Evolutionary conservation across 2,797 vertebrate genomes (phyloP).

Genomic region (Melanotaenia nigrans): DNA sequence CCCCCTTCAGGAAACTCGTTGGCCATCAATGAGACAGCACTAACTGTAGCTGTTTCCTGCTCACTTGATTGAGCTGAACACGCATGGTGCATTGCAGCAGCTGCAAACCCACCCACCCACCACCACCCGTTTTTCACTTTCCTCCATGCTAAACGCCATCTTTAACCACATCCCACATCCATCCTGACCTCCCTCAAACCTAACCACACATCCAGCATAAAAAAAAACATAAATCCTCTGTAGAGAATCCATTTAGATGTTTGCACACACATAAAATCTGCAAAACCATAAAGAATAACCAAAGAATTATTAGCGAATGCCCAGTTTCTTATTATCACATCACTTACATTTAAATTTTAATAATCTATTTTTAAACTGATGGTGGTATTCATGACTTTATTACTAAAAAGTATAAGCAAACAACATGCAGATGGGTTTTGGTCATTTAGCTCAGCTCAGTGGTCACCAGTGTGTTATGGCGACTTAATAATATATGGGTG

Average conservation of each 20-base stretch:
- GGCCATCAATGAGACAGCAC: conserved; percentile 82
- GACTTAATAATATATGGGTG: neutral
- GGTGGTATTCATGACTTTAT: no score
- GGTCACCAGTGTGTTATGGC: no score
- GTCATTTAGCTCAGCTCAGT: neutral
- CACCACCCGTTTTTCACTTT: conserved; percentile 18
- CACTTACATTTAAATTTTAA: neutral
- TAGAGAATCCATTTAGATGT: conserved; percentile 6
- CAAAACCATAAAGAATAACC: no score
- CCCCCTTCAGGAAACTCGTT: conserved; percentile 75
- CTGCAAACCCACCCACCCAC: conserved; percentile 31
- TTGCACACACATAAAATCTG: neutral
- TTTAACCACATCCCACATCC: conserved; percentile 70
- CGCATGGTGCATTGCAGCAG: conserved; percentile 26
- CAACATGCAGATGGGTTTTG: neutral
- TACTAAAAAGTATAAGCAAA: neutral
- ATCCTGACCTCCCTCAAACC: conserved; percentile 50
- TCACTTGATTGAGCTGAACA: conserved; percentile 58
- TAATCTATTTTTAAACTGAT: neutral
- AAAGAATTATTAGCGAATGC: no score
- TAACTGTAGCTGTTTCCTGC: conserved; percentile 81
- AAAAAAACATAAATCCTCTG: conserved; percentile 52
- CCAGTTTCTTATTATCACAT: neutral
- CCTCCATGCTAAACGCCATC: conserved; percentile 42
- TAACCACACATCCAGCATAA: conserved; percentile 43